A percentile compares a stretch with the other conserved stretches of the same genome.
phyloP scores from a whole-genome alignment of 2,888 invertebrate genomes.

The Polyommatus iphigenia region DNA sequence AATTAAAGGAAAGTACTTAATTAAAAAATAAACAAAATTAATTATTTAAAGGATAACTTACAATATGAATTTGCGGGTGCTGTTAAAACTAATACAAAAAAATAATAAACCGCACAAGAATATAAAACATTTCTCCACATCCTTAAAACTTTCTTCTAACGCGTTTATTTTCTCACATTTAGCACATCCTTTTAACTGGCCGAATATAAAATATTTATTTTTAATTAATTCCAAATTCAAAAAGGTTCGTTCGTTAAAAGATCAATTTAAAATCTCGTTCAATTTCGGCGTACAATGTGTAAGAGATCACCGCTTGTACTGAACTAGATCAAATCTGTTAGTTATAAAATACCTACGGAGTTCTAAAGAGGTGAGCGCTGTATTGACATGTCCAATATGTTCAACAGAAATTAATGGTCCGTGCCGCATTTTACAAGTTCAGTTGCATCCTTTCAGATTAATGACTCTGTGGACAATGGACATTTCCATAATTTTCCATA shows the following conservation, averaged over 20 bases:
- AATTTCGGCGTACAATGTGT: slow-evolving; percentile 23
- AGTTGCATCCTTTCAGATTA: slow-evolving; percentile 6
- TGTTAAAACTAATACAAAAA: slow-evolving; percentile 41
- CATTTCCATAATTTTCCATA: not conserved
- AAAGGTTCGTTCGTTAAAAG: not conserved
- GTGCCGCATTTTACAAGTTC: slow-evolving; percentile 31
- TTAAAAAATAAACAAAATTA: too few relatives aligned
- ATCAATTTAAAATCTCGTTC: not conserved
- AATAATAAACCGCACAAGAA: slow-evolving; percentile 40
- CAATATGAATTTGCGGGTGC: slow-evolving; percentile 48
- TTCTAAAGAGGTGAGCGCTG: slow-evolving; percentile 30
- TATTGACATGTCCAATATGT: slow-evolving; percentile 29
- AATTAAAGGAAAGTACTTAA: too few relatives aligned
- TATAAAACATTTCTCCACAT: slow-evolving; percentile 49
- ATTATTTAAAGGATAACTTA: slow-evolving; percentile 49
- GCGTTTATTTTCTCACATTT: not conserved
- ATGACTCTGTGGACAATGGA: slow-evolving; percentile 23
- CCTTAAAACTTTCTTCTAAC: slow-evolving; percentile 26
- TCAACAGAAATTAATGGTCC: slow-evolving; percentile 29
- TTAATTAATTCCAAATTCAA: not conserved
- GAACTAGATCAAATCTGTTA: slow-evolving; percentile 49
- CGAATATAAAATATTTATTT: not conserved
- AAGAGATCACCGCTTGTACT: slow-evolving; percentile 52
- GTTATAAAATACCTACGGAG: slow-evolving; percentile 35
- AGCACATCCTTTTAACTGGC: not conserved